These are phyloP conservation scores for Centropristis striata DNA, from an alignment of 2,113 vertebrate species.

Conservation along the genomic window DNA sequence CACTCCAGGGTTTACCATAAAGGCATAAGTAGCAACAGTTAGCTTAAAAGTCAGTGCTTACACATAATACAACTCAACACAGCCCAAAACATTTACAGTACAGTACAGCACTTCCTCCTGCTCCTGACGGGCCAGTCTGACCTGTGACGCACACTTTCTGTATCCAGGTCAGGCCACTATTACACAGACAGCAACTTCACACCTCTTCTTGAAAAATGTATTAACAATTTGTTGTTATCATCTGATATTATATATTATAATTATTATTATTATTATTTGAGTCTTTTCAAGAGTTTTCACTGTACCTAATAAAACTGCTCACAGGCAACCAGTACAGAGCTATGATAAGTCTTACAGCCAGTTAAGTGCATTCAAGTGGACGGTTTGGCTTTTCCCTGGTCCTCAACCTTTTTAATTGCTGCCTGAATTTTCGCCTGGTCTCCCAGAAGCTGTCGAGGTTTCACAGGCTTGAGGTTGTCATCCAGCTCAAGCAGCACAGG, in stretches of 20 bases:
- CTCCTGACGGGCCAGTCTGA: neutral
- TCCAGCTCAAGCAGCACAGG: slow-evolving; percentile 95
- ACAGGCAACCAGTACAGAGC: slow-evolving; percentile 7
- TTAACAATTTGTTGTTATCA: slow-evolving; percentile 12
- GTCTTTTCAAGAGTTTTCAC: neutral
- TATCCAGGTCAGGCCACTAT: slow-evolving; percentile 1
- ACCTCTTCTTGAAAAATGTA: neutral
- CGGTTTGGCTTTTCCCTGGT: slow-evolving; percentile 94
- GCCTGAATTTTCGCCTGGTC: slow-evolving; percentile 94
- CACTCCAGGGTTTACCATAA: neutral
- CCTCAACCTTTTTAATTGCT: slow-evolving; percentile 97
- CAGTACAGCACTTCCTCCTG: slow-evolving; percentile 1
- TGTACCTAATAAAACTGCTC: slow-evolving; percentile 19
- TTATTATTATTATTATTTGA: slow-evolving; percentile 30
- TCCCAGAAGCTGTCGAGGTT: slow-evolving; percentile 92
- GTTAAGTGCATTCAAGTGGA: slow-evolving; percentile 57
- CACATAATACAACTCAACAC: slow-evolving; percentile 44
- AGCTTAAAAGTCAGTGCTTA: slow-evolving; percentile 38
- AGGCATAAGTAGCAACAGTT: slow-evolving; percentile 8
- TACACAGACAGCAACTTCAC: slow-evolving; percentile 33
- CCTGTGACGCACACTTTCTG: neutral
- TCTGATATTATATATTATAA: slow-evolving; percentile 8
- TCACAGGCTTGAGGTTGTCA: slow-evolving; percentile 89
- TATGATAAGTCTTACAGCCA: neutral
- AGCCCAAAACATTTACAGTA: slow-evolving; percentile 51